A percentile compares a stretch with the other conserved stretches of the same genome.
Evolutionary conservation across 2,888 invertebrate genomes (phyloP).

Genomic region (Sinohyriopsis cumingii): DNA sequence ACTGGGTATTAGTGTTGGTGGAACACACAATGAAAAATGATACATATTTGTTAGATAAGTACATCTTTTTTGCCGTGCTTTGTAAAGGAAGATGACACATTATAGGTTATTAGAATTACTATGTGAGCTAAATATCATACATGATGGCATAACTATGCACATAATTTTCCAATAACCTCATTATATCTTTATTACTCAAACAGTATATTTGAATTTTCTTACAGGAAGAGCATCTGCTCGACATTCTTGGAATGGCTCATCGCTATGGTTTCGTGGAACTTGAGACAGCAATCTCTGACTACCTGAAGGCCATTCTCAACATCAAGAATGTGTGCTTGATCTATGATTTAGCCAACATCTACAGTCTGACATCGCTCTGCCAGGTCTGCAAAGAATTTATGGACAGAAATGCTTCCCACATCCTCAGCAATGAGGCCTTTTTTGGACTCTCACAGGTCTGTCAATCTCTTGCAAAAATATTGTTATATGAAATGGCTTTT

Average conservation of each 20-base stretch:
- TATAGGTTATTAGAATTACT: too few relatives aligned
- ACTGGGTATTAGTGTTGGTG: too few relatives aligned
- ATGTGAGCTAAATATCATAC: too few relatives aligned
- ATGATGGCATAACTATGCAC: too few relatives aligned
- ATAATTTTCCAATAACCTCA: too few relatives aligned
- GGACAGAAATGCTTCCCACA: constrained; percentile 89
- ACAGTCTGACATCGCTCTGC: constrained; percentile 77
- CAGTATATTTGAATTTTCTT: constrained; percentile 2
- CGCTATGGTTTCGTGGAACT: constrained; percentile 95
- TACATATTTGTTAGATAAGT: too few relatives aligned
- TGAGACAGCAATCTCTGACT: constrained; percentile 93
- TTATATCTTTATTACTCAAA: too few relatives aligned
- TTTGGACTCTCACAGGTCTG: constrained; percentile 86
- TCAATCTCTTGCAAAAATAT: constrained; percentile 9
- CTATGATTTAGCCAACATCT: constrained; percentile 89
- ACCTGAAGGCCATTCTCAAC: constrained; percentile 89
- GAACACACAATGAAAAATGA: too few relatives aligned
- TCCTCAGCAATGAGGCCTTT: constrained; percentile 89
- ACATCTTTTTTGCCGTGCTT: too few relatives aligned
- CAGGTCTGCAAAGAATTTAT: constrained; percentile 91
- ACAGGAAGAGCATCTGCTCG: constrained; percentile 73
- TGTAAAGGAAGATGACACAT: too few relatives aligned
- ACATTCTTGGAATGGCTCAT: constrained; percentile 89
- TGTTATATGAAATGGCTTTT: background rate
- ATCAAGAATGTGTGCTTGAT: constrained; percentile 94